Evolutionary conservation across 1,140 invertebrate genomes (phyloP).

Genomic region (Lethocerus indicus): DNA sequence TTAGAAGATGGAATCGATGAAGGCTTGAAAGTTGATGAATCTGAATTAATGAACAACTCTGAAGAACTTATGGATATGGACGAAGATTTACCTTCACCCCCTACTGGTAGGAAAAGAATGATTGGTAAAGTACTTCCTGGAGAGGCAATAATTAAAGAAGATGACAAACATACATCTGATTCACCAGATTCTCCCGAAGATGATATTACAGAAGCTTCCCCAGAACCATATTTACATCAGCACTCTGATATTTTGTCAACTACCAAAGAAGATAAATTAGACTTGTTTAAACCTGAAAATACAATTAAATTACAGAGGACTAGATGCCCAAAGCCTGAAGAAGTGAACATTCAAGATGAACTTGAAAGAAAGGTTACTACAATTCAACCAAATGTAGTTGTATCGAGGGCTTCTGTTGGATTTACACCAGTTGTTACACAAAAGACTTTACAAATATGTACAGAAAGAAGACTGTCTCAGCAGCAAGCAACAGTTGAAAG

Average conservation of each 20-base stretch:
- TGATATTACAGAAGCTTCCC: conserved; percentile 18
- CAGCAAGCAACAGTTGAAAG: conserved; percentile 18
- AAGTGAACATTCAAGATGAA: neutral
- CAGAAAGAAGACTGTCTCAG: conserved; percentile 7
- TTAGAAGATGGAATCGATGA: conserved; percentile 16
- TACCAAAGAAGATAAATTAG: too few species aligned
- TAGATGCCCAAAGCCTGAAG: conserved; percentile 2
- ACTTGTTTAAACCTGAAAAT: too few species aligned
- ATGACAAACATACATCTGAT: conserved; percentile 23
- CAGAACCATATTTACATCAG: neutral
- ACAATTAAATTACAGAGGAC: too few species aligned
- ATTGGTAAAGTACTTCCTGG: conserved; percentile 19
- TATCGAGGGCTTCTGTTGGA: conserved; percentile 6
- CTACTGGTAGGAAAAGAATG: conserved; percentile 16
- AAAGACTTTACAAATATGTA: conserved; percentile 11
- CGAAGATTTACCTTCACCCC: conserved; percentile 17
- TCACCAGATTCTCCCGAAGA: conserved; percentile 36
- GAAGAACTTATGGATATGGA: conserved; percentile 18
- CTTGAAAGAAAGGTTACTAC: conserved; percentile 5
- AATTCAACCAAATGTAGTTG: conserved; percentile 12
- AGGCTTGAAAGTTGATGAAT: conserved; percentile 13
- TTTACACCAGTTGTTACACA: conserved; percentile 14
- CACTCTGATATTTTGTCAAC: conserved; percentile 7
- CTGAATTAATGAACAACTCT: too few species aligned
- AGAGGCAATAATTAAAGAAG: conserved; percentile 16